Conservation (phyloP, 2,888 invertebrate species). For the Bruchidius siliquastri region DNA sequence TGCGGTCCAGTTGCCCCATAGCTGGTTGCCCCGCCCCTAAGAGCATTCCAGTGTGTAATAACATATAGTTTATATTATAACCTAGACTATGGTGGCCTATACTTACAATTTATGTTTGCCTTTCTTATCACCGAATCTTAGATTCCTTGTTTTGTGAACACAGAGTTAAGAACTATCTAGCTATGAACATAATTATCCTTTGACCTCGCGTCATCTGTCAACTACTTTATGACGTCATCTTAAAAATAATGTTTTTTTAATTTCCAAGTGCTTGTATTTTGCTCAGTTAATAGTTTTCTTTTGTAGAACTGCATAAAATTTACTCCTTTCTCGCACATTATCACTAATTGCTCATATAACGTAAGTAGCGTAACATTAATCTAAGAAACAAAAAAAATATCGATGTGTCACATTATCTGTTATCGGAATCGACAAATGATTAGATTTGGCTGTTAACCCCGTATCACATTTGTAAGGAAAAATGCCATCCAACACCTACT, state of each 20-base stretch:
- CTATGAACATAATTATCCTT: too few species aligned
- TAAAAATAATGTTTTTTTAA: not conserved
- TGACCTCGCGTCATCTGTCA: not conserved
- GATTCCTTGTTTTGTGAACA: too few species aligned
- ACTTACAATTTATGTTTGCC: too few species aligned
- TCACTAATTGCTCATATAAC: not conserved
- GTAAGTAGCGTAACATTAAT: not conserved
- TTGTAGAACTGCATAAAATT: not conserved
- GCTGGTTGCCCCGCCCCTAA: too few species aligned
- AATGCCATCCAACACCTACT: slow-evolving; percentile 21
- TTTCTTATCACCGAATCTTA: too few species aligned
- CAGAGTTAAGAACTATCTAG: too few species aligned
- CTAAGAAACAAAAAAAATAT: not conserved
- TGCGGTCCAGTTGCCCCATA: too few species aligned
- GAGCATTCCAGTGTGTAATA: too few species aligned
- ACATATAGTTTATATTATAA: too few species aligned
- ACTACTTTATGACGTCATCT: not conserved
- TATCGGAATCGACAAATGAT: not conserved
- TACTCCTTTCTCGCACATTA: not conserved
- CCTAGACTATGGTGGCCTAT: too few species aligned
- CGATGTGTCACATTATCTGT: not conserved
- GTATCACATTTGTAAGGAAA: not conserved
- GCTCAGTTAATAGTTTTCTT: not conserved
- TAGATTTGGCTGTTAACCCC: not conserved
- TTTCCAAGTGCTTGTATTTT: not conserved